Base-by-base conservation (phyloP, 2,113 vertebrate genomes). In the Oceanodroma tethys region DNA sequence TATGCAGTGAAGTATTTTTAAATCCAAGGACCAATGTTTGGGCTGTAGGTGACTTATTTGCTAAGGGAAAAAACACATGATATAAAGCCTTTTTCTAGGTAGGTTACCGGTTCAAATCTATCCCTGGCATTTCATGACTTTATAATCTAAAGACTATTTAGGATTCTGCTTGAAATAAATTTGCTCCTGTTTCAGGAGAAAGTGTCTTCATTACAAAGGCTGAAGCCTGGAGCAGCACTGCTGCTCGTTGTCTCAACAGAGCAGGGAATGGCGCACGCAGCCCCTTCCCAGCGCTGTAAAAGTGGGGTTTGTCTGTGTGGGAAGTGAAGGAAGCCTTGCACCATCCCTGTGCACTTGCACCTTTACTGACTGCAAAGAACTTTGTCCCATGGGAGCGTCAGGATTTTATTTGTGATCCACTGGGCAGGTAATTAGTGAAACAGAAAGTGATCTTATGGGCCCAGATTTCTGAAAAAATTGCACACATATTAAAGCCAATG, bases 1-100 rank as follows among this genome's bases (percentile, higher is more conserved):
- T 96, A 96, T 95, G 84, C 96, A 97, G 93, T 10, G 34, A 85
- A 89, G 65, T 89, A 90, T 95, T 93, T 97, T 97, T 95, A 96
- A 97, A 95, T 74, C 80, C 86, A 92, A 86, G 91, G 88, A 93
- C 91, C 83, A 62, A 13, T 36, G 70, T 81, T 93, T 96, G 91
- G 92, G 43, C 70, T 92, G 80, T 95, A 92, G 90, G 88, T 97
- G 92, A 97, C 88, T 96, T 90, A 93, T 78, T 93, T 90, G 63
- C 63, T 50, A 92, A 55, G 17, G 47, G 38, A 59, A 90, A 87
- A 91, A 43, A 2, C 52, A 66, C 11, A 72, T 30, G 30, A 95
- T 81, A 75, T 38, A 93, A 94, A 92, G 50, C 26, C 13, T 75
- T 93, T 71, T 89, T n/a, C 71, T 65, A 1, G 15, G 36, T 60